phyloP scores from a whole-genome alignment of 2,113 vertebrate species.

The Telmatochromis brichardi region DNA sequence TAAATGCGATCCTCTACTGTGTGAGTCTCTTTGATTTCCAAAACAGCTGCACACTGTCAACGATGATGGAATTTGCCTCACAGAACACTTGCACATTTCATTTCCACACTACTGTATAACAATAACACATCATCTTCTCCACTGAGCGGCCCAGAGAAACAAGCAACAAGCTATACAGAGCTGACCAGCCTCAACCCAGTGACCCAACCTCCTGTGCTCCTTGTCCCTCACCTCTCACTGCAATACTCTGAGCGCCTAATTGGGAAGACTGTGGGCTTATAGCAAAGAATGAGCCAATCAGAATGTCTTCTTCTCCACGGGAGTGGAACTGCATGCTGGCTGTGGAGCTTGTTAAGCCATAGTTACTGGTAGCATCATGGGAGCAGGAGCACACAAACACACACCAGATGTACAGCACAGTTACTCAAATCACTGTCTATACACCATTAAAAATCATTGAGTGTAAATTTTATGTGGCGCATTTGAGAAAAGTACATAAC shows the following conservation, averaged over 20 bases:
- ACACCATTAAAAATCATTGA: not conserved
- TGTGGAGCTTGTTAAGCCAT: constrained; percentile 56
- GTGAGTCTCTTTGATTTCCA: not conserved
- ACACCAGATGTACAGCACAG: not conserved
- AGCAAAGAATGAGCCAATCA: constrained; percentile 43
- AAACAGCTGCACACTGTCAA: not conserved
- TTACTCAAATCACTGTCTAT: not conserved
- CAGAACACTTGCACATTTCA: not conserved
- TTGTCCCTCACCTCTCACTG: constrained; percentile 27
- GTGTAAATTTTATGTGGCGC: not conserved
- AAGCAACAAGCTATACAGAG: not conserved
- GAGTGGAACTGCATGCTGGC: constrained; percentile 49
- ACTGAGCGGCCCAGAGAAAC: not conserved
- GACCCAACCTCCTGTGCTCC: constrained; percentile 23
- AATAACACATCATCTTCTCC: not conserved
- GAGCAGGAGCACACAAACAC: constrained; percentile 9
- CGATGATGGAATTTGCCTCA: not conserved
- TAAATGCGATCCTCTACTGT: not conserved
- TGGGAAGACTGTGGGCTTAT: constrained; percentile 37
- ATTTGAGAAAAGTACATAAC: constrained; percentile 7
- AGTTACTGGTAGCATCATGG: constrained; percentile 35
- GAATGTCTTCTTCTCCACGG: constrained; percentile 45
- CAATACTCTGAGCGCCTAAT: constrained; percentile 35
- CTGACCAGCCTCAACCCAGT: not conserved
- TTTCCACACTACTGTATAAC: not conserved